These are phyloP conservation scores for Lonchura striata DNA, from an alignment of 2,113 vertebrate genomes.

Conservation along the genomic window DNA sequence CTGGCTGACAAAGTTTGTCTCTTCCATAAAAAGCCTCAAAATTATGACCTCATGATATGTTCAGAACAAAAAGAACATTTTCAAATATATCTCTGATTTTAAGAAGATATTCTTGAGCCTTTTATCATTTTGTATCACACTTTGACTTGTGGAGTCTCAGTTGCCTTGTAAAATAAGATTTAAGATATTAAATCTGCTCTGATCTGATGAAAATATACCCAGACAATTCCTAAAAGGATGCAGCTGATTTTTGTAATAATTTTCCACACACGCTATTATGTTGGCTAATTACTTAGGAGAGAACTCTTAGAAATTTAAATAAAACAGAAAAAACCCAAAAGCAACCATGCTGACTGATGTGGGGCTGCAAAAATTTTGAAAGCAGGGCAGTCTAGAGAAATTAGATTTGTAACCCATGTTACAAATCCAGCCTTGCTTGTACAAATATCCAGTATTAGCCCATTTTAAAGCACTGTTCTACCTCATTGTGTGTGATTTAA, in stretches of 20 bases:
- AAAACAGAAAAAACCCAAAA: background rate
- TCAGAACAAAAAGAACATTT: background rate
- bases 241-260: background rate
- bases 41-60: background rate
- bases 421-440: background rate
- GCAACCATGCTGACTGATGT: background rate
- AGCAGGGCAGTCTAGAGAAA: background rate
- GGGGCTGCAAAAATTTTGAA: background rate
- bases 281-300: background rate
- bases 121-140: background rate
- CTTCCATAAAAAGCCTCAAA: background rate
- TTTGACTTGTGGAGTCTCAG: background rate
- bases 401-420: background rate
- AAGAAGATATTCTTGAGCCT: background rate
- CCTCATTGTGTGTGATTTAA: background rate
- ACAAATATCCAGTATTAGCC: background rate
- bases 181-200: background rate
- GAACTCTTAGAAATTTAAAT: background rate
- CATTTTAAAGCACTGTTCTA: background rate
- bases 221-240: background rate
- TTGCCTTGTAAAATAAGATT: background rate
- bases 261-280: background rate
- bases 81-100: background rate
- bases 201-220: background rate
- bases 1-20: background rate